These are phyloP conservation scores for Sinopyrophorus schimmeli DNA, from an alignment of 2,888 invertebrate species.

Conservation along the genomic window DNA sequence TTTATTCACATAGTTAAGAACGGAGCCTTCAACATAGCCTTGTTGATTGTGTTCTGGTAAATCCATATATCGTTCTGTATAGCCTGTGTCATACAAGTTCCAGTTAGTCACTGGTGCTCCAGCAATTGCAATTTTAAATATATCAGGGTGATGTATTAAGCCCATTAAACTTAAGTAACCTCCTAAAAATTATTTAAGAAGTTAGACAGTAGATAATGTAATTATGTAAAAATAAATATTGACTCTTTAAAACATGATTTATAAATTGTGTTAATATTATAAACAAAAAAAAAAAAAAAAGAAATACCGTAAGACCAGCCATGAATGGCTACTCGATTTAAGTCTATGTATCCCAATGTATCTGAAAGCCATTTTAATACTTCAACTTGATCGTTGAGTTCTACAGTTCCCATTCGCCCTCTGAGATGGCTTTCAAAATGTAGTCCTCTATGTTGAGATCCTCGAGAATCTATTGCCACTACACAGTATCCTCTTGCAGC, in stretches of 20 bases:
- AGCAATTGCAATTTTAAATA: constrained; percentile 94
- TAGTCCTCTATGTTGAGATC: constrained; percentile 91
- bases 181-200: constrained; percentile 54
- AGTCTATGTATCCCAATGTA: constrained; percentile 85
- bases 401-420: constrained; percentile 90
- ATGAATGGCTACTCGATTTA: constrained; percentile 90
- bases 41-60: constrained; percentile 73
- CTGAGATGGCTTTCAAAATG: constrained; percentile 90
- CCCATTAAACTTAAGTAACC: constrained; percentile 96
- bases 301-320: constrained; percentile 96
- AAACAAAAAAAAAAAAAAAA: constrained; percentile 1
- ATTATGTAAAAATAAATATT: too few species aligned
- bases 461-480: constrained; percentile 92
- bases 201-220: too few species aligned
- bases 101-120: constrained; percentile 98
- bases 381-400: constrained; percentile 90
- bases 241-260: too few species aligned
- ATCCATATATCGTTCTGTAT: constrained; percentile 98
- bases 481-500: constrained; percentile 96
- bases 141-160: constrained; percentile 86
- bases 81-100: constrained; percentile 97
- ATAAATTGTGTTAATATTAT: too few species aligned
- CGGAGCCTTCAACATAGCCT: constrained; percentile 84
- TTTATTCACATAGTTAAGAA: constrained; percentile 80
- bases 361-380: constrained; percentile 85